Percentiles rank a stretch among this genome's conserved stretches.
phyloP scores from a whole-genome alignment of 2,113 vertebrate genomes.

The Rutilus rutilus region DNA sequence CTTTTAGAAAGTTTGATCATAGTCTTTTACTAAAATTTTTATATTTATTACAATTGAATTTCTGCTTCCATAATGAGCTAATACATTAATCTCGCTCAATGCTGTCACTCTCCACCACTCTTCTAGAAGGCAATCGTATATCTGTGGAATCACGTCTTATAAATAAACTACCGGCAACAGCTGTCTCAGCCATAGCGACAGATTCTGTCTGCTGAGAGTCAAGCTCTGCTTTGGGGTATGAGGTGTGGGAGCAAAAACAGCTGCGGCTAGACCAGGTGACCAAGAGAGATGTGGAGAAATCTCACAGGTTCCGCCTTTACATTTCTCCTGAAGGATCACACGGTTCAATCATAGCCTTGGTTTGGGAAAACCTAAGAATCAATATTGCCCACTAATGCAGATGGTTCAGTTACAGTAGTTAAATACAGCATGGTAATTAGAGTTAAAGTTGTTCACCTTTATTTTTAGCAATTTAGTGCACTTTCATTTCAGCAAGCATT shows the following conservation, averaged over 20 bases:
- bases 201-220: constrained; percentile 28
- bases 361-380: background rate
- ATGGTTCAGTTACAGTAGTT: background rate
- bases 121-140: constrained; percentile 14
- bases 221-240: constrained; percentile 22
- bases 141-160: constrained; percentile 22
- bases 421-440: background rate
- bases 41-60: background rate
- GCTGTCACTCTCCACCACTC: constrained; percentile 2
- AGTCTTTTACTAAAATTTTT: background rate
- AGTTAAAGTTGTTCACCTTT: background rate
- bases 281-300: background rate
- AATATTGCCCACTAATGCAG: background rate
- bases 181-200: background rate
- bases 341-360: background rate
- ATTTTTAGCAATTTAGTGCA: background rate
- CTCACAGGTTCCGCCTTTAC: background rate
- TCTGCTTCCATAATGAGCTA: background rate
- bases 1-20: background rate
- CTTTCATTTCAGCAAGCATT: background rate
- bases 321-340: background rate
- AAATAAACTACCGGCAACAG: background rate
- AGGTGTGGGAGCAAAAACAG: constrained; percentile 28
- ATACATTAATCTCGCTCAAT: background rate
- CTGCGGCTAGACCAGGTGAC: background rate